Percentiles rank a stretch among this genome's conserved stretches.
Evolutionary conservation across 2,888 invertebrate species (phyloP).

Genomic region (Agrotis clavis): DNA sequence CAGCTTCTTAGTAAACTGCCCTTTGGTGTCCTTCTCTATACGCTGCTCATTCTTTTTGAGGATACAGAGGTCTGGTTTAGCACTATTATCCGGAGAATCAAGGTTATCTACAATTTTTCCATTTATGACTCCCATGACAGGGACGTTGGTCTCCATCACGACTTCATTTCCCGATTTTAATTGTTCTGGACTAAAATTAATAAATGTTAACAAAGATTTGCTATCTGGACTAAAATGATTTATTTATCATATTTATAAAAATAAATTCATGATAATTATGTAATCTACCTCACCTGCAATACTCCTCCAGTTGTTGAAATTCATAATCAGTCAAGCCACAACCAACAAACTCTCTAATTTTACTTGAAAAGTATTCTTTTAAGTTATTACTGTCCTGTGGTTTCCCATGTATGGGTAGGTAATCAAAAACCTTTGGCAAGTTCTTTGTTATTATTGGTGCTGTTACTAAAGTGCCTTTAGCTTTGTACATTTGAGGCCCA

Average conservation of each 20-base stretch:
- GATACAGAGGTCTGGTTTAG: conserved; percentile 68
- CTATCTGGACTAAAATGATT: too few species aligned
- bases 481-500: conserved; percentile 76
- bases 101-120: conserved; percentile 46
- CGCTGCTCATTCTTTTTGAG: conserved; percentile 74
- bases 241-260: too few species aligned
- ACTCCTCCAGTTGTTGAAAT: conserved; percentile 80
- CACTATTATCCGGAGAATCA: conserved; percentile 11
- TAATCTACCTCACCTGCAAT: conserved; percentile 82
- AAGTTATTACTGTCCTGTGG: conserved; percentile 68
- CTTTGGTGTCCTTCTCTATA: conserved; percentile 66
- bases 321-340: conserved; percentile 80
- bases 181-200: conserved; percentile 76
- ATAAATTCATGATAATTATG: too few species aligned
- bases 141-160: conserved; percentile 70
- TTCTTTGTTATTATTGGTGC: conserved; percentile 77
- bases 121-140: conserved; percentile 66
- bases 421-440: conserved; percentile 76
- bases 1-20: conserved; percentile 72
- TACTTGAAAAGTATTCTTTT: conserved; percentile 70
- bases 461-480: conserved; percentile 75
- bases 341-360: conserved; percentile 81
- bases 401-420: conserved; percentile 78
- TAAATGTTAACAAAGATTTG: not conserved
- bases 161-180: conserved; percentile 79